phyloP scores from a whole-genome alignment of 1,140 invertebrate genomes.

The Carcinoscorpius rotundicauda region DNA sequence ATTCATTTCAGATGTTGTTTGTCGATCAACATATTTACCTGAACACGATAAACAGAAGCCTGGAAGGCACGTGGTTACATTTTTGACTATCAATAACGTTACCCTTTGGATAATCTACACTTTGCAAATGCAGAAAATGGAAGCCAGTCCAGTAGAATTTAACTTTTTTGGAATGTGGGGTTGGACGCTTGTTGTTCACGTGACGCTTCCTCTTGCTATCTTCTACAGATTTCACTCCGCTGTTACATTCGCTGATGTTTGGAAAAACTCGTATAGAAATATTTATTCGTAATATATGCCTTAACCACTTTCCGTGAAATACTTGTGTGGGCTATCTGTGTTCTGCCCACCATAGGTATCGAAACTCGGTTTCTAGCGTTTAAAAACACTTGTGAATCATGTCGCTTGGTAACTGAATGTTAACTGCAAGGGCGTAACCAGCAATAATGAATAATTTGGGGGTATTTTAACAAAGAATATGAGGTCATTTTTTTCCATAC shows the following conservation, averaged over 20 bases:
- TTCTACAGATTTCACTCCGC: slow-evolving; percentile 87
- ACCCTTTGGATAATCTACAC: slow-evolving; percentile 93
- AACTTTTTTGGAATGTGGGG: slow-evolving; percentile 87
- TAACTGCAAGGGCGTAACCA: too few species aligned
- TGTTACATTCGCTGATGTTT: slow-evolving; percentile 91
- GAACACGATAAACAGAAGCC: slow-evolving; percentile 88
- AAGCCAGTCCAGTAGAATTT: slow-evolving; percentile 77
- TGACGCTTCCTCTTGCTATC: slow-evolving; percentile 87
- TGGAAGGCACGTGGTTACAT: slow-evolving; percentile 86
- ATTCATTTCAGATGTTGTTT: slow-evolving; percentile 87
- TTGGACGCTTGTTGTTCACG: slow-evolving; percentile 86
- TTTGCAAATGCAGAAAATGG: slow-evolving; percentile 87
- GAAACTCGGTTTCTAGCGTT: too few species aligned
- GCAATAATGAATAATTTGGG: too few species aligned
- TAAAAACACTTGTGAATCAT: too few species aligned
- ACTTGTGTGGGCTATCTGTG: too few species aligned
- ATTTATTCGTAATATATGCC: slow-evolving; percentile 6
- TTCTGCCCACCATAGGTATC: too few species aligned
- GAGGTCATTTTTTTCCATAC: too few species aligned
- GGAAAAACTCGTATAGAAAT: slow-evolving; percentile 90
- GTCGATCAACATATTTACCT: slow-evolving; percentile 72
- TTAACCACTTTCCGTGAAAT: too few species aligned
- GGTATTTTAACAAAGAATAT: too few species aligned
- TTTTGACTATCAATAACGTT: slow-evolving; percentile 85
- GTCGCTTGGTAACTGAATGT: too few species aligned